Base-by-base conservation (phyloP, 2,888 invertebrate genomes). In the Meta bourneti region DNA sequence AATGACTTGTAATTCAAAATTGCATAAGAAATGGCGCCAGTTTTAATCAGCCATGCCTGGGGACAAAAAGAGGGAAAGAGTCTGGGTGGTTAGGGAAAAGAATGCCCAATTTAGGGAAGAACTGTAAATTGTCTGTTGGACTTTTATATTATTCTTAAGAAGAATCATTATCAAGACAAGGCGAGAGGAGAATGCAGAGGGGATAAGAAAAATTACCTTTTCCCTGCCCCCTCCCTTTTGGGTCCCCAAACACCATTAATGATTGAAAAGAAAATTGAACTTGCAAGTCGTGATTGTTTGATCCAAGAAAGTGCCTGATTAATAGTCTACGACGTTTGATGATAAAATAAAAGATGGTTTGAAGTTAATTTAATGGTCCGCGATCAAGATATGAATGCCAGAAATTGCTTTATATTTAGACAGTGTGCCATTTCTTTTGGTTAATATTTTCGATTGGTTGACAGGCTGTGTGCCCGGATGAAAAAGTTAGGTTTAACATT, bases 181-280 rank as follows among this genome's bases (percentile, higher is more conserved):
- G 74, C 19, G 77, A 70, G 69, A 19, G 49, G 77, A 52, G 54
- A 82, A 82, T 70, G 71, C 71, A 82, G 82, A 51, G 51, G 71
- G 19, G 70, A 71, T 19, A 54, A 54, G 74, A 83, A 48, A 61
- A 74, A 84, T 54, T 74, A 54, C 74, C 74, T 74, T 71, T 11
- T 71, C 48, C 48, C 16, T 61, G 34, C 9, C 20, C 70, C 61
- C 16, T 48, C 80, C 4, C 69, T 51, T 16, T 69, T 9, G 34
- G 7, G n/a, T 74, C 48, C 16, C 20, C 54, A 75, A 84, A 84
- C 54, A 74, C 34, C 77, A 70, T 77, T 85, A 85, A 69, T 70
- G 85, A 78, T 78, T 85, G 69, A 77, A 77, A 69, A 51, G 69
- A 77, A 85, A 85, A 85, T 85, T 85, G 85, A 75, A 85, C 85